These are phyloP conservation scores for Ichneumoninae sp. DNA, from an alignment of 2,888 invertebrate genomes.

Conservation along the genomic window DNA sequence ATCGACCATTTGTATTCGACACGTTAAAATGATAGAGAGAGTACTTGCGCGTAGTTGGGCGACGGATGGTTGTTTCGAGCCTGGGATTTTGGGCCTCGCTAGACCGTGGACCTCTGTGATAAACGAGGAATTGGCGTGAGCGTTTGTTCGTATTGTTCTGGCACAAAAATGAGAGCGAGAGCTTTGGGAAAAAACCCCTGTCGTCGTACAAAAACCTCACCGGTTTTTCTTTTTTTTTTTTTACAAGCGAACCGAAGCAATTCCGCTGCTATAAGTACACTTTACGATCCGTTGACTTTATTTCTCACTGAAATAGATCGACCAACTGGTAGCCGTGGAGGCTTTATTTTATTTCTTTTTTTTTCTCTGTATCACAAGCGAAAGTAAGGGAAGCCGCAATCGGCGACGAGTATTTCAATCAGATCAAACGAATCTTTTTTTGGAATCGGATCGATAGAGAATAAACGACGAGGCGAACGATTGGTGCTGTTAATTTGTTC, in stretches of 20 bases:
- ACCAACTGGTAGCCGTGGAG: conserved; percentile 19
- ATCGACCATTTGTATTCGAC: conserved; percentile 57
- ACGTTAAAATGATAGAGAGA: conserved; percentile 32
- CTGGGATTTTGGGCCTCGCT: conserved; percentile 27
- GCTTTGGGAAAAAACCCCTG: conserved; percentile 22
- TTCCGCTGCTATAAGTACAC: conserved; percentile 23
- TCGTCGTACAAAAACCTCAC: conserved; percentile 46
- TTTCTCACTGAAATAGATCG: conserved; percentile 36
- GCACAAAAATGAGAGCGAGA: conserved; percentile 48
- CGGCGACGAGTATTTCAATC: conserved; percentile 11
- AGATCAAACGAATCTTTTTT: conserved; percentile 8
- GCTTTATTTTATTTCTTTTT: conserved; percentile 39
- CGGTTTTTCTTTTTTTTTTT: background rate
- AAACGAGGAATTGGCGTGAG: conserved; percentile 51
- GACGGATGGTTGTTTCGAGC: conserved; percentile 11
- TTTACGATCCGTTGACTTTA: conserved; percentile 24
- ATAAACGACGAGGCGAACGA: conserved; percentile 69
- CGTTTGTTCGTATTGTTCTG: conserved; percentile 50
- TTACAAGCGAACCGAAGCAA: conserved; percentile 18
- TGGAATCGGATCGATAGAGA: conserved; percentile 26
- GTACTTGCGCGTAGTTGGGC: conserved; percentile 18
- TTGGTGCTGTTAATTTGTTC: conserved; percentile 79
- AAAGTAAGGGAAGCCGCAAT: conserved; percentile 6
- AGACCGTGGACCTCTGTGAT: conserved; percentile 53
- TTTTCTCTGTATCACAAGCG: conserved; percentile 21